A percentile compares a stretch with the other conserved stretches of the same genome.
Evolutionary conservation across 2,797 vertebrate species (phyloP).

Genomic region (Tarsius wallacei): DNA sequence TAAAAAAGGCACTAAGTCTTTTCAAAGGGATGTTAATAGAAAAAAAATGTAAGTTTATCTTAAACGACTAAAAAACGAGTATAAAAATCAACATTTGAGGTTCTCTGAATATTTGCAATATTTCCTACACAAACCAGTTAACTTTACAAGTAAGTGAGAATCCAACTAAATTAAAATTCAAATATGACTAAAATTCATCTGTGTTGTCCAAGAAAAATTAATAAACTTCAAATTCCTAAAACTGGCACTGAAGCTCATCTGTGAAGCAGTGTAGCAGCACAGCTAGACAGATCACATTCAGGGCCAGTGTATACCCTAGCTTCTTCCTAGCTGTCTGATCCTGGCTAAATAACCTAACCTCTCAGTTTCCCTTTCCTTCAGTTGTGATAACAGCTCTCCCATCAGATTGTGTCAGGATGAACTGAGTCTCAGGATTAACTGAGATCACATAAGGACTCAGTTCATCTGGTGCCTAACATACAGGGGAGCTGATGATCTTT

Average conservation of each 20-base stretch:
- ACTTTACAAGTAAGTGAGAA: conserved; percentile 69
- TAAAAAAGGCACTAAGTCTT: conserved; percentile 61
- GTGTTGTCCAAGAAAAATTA: conserved; percentile 49
- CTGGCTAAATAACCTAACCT: background rate
- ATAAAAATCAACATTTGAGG: conserved; percentile 65
- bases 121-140: conserved; percentile 54
- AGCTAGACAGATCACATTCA: background rate
- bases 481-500: background rate
- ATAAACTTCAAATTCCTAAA: background rate
- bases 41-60: conserved; percentile 66
- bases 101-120: conserved; percentile 65
- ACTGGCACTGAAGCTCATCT: background rate
- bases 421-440: background rate
- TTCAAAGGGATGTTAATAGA: conserved; percentile 53
- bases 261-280: background rate
- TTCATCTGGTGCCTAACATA: background rate
- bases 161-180: conserved; percentile 63
- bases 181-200: conserved; percentile 42
- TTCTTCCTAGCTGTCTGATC: background rate
- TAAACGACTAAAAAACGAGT: conserved; percentile 38
- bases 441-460: background rate
- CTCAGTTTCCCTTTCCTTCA: background rate
- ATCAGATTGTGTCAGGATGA: background rate
- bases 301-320: background rate
- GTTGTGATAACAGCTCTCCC: background rate